Evolutionary conservation across 2,113 vertebrate genomes (phyloP).

Genomic region (Sturnira hondurensis): DNA sequence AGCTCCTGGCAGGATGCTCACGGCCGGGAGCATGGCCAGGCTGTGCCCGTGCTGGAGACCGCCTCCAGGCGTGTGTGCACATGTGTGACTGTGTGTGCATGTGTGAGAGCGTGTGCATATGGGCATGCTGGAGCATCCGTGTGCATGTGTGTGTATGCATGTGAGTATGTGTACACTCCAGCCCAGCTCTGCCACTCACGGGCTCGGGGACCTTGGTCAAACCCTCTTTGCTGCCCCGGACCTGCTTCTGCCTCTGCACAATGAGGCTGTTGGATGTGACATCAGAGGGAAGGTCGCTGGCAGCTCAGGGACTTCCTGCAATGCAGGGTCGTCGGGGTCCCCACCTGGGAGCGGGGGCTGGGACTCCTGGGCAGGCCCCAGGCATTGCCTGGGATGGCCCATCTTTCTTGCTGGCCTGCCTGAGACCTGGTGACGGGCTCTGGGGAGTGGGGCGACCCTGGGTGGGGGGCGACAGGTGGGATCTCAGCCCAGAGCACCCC

Average conservation of each 20-base stretch:
- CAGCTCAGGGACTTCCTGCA: neutral
- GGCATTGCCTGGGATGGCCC: neutral
- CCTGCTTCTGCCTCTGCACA: neutral
- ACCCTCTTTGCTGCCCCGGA: neutral
- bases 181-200: neutral
- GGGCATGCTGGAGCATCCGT: neutral
- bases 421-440: neutral
- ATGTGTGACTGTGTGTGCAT: accelerated
- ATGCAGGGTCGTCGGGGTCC: no score
- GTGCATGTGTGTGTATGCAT: neutral
- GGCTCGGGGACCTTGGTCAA: neutral
- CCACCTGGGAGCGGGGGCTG: neutral
- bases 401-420: neutral
- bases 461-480: accelerated
- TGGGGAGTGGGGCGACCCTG: neutral
- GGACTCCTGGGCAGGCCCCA: accelerated
- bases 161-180: no score
- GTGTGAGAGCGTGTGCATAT: accelerated
- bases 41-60: neutral
- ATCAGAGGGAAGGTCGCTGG: neutral
- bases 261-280: no score
- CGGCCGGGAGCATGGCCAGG: neutral
- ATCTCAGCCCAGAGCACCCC: neutral
- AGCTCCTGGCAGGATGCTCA: slow-evolving; percentile 36
- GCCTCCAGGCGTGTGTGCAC: neutral